phyloP scores from a whole-genome alignment of 2,797 vertebrate species.

The Acanthis flammea region DNA sequence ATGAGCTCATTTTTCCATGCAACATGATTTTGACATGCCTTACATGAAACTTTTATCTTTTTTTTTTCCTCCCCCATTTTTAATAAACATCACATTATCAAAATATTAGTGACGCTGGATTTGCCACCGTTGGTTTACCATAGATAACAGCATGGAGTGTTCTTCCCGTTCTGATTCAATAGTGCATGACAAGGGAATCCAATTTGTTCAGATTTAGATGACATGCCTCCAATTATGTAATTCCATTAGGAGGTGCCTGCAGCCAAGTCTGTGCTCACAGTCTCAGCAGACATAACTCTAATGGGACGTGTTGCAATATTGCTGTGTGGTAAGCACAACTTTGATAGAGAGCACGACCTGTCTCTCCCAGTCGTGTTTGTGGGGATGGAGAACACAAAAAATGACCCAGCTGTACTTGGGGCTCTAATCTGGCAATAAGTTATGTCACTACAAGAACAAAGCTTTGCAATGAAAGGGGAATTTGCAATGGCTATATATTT shows the following conservation, averaged over 20 bases:
- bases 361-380: slow-evolving; percentile 49
- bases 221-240: slow-evolving; percentile 72
- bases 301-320: slow-evolving; percentile 45
- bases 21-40: neutral
- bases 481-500: slow-evolving; percentile 67
- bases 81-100: slow-evolving; percentile 33
- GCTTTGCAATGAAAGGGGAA: slow-evolving; percentile 54
- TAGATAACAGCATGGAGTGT: slow-evolving; percentile 45
- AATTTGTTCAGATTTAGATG: slow-evolving; percentile 72
- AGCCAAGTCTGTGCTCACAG: slow-evolving; percentile 51
- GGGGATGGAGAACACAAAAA: slow-evolving; percentile 45
- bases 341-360: slow-evolving; percentile 55
- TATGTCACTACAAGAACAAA: slow-evolving; percentile 66
- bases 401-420: neutral
- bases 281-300: slow-evolving; percentile 48
- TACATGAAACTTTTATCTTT: neutral
- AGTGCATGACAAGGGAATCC: slow-evolving; percentile 70
- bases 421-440: slow-evolving; percentile 59
- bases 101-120: slow-evolving; percentile 44
- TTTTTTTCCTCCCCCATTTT: neutral
- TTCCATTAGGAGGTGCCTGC: slow-evolving; percentile 66
- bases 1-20: neutral
- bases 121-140: slow-evolving; percentile 39
- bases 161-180: slow-evolving; percentile 65
- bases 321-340: slow-evolving; percentile 53